Conservation (phyloP, 2,888 invertebrate species). For the Aphidoletes aphidimyza region DNA sequence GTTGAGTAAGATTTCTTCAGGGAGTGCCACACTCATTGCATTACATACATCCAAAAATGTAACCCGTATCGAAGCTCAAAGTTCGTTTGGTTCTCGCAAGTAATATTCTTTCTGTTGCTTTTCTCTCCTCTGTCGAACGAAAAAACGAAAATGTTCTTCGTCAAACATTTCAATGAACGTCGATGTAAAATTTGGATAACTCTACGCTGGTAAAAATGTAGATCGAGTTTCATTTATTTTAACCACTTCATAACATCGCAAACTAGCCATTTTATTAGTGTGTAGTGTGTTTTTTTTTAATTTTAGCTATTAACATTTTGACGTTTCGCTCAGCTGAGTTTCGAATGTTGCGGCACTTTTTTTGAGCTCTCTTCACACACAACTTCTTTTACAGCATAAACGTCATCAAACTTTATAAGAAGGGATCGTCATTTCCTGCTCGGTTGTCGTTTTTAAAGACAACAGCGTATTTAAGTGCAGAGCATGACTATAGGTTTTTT, state of each 20-base stretch:
- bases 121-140: too few species aligned
- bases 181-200: too few species aligned
- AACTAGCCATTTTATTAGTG: slow-evolving; percentile 10
- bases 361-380: not conserved
- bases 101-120: too few species aligned
- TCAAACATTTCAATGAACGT: too few species aligned
- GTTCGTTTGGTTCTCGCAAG: too few species aligned
- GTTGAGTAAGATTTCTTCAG: not conserved
- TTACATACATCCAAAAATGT: not conserved
- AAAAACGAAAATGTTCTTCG: not conserved
- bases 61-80: not conserved
- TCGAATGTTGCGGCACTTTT: not conserved
- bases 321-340: slow-evolving; percentile 51
- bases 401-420: slow-evolving; percentile 44
- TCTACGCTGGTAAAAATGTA: too few species aligned
- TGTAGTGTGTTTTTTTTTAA: not conserved
- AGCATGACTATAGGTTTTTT: not conserved
- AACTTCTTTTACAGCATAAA: slow-evolving; percentile 34
- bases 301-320: slow-evolving; percentile 41
- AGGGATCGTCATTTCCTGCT: slow-evolving; percentile 52
- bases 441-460: not conserved
- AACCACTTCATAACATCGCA: not conserved
- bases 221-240: too few species aligned
- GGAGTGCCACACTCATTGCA: slow-evolving; percentile 3
- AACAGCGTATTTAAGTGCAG: not conserved